Conservation (phyloP, 1,140 invertebrate genomes). For the Trigoniulus corallinus region DNA sequence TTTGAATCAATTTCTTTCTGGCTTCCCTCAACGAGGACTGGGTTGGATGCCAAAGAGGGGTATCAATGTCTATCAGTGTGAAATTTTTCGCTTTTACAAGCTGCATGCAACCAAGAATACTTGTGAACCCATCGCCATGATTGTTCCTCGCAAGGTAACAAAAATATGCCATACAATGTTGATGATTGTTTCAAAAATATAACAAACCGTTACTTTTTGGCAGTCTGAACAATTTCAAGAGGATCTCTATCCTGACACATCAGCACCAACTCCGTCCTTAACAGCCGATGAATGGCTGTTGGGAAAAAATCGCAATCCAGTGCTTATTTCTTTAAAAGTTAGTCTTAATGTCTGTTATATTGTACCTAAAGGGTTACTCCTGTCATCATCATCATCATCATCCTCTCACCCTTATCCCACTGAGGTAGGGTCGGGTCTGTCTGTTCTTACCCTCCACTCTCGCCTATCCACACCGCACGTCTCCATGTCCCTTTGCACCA, state of each 20-base stretch:
- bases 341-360: background rate
- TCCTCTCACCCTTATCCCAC: too few relatives aligned
- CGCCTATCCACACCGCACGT: too few relatives aligned
- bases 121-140: conserved; percentile 86
- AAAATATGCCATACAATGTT: background rate
- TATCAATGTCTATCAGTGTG: conserved; percentile 58
- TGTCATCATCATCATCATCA: too few relatives aligned
- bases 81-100: conserved; percentile 84
- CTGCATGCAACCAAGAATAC: conserved; percentile 68
- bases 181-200: conserved; percentile 9
- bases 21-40: conserved; percentile 69
- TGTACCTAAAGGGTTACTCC: too few relatives aligned
- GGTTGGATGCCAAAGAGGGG: conserved; percentile 88
- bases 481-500: too few relatives aligned
- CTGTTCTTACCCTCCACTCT: too few relatives aligned
- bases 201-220: background rate
- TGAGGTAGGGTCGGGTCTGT: too few relatives aligned
- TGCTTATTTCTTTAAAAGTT: conserved; percentile 59
- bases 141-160: conserved; percentile 66
- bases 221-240: conserved; percentile 62
- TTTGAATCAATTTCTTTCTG: conserved; percentile 80
- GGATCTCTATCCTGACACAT: conserved; percentile 85
- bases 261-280: conserved; percentile 58
- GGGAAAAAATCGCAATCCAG: conserved; percentile 60
- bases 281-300: conserved; percentile 74